phyloP scores from a whole-genome alignment of 92 coral and sea anemone species.

The Desmophyllum pertusum region DNA sequence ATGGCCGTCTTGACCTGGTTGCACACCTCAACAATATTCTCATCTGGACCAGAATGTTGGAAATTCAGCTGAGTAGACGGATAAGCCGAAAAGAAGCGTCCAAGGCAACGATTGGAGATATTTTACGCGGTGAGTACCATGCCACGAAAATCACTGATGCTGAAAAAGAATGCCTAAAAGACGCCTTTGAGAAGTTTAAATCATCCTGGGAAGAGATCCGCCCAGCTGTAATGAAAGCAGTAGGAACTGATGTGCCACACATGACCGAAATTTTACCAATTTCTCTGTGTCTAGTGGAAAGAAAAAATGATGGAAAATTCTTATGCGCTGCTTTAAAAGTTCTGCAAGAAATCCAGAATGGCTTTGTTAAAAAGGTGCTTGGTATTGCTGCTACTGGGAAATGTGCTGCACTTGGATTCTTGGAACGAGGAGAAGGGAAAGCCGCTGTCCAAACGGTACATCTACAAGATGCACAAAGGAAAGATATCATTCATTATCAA shows the following conservation, averaged over 20 bases:
- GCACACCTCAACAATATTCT: conserved; percentile 65
- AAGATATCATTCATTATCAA: conserved; percentile 78
- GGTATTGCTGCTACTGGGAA: conserved; percentile 70
- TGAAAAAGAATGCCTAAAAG: conserved; percentile 32
- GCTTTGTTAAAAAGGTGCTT: conserved; percentile 67
- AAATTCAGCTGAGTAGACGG: conserved; percentile 71
- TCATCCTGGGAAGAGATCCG: conserved; percentile 84
- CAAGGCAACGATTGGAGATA: conserved; percentile 65
- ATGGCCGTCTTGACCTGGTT: conserved; percentile 55
- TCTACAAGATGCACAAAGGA: conserved; percentile 85
- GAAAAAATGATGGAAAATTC: conserved; percentile 60
- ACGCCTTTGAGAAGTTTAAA: conserved; percentile 69
- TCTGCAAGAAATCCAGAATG: conserved; percentile 81
- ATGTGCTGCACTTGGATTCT: conserved; percentile 73
- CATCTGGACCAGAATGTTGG: conserved; percentile 74
- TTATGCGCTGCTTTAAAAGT: conserved; percentile 66
- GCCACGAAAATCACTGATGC: conserved; percentile 8
- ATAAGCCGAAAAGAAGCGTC: conserved; percentile 72
- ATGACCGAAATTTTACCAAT: conserved; percentile 66
- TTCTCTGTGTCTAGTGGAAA: conserved; percentile 81
- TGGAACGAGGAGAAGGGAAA: conserved; percentile 53
- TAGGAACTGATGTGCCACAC: conserved; percentile 58
- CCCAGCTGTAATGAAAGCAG: conserved; percentile 44
- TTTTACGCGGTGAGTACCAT: conserved; percentile 52
- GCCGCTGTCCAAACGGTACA: conserved; percentile 63